Evolutionary conservation across 2,888 invertebrate genomes (phyloP).

Genomic region (Drosophila meridionalis): DNA sequence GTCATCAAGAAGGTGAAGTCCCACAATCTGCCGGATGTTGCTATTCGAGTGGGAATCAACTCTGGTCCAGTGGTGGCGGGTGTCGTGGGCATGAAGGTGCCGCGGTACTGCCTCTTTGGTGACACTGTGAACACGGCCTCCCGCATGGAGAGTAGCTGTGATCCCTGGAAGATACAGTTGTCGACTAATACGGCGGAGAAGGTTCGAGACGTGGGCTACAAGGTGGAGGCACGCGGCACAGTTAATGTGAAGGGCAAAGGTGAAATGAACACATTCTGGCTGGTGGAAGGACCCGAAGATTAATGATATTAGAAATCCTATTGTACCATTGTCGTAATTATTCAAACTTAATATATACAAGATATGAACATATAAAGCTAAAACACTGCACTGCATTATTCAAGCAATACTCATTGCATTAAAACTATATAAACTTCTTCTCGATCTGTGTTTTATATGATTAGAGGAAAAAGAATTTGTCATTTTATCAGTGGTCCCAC

Average conservation of each 20-base stretch:
- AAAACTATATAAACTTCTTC: constrained; percentile 34
- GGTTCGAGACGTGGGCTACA: constrained; percentile 88
- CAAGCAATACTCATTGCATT: constrained; percentile 20
- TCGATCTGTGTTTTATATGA: neutral
- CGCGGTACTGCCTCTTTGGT: constrained; percentile 95
- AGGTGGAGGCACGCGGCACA: constrained; percentile 89
- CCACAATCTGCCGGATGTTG: constrained; percentile 88
- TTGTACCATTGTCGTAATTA: neutral
- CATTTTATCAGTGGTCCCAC: too few relatives aligned
- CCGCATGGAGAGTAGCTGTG: constrained; percentile 91
- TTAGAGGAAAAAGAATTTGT: neutral
- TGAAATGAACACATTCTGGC: constrained; percentile 94
- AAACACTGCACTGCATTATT: constrained; percentile 38
- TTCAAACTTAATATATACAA: neutral
- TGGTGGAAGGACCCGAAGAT: constrained; percentile 87
- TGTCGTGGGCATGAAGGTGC: constrained; percentile 93
- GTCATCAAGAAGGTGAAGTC: constrained; percentile 89
- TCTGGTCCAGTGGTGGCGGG: constrained; percentile 95
- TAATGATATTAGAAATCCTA: constrained; percentile 10
- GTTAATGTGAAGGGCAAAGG: constrained; percentile 95
- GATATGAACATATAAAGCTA: neutral
- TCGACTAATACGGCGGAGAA: constrained; percentile 90
- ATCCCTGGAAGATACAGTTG: constrained; percentile 91
- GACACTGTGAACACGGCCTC: constrained; percentile 97
- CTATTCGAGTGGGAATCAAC: constrained; percentile 89